Evolutionary conservation across 2,797 vertebrate genomes (phyloP), one percentile per base, ranked within the genome.

Genomic region (Eospalax fontanierii): DNA sequence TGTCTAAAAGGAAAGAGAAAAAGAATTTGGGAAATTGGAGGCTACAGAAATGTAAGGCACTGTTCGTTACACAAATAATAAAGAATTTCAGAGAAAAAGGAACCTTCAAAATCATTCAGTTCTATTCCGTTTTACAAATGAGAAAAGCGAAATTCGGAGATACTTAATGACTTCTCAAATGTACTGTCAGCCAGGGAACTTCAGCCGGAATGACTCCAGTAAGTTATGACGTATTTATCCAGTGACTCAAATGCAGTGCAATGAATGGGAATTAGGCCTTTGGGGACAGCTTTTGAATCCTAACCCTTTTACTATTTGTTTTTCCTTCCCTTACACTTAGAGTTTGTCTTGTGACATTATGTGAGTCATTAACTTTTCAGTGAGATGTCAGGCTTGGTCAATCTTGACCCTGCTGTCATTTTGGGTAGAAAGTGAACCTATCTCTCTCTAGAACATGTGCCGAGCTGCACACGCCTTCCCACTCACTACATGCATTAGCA

Each of bases 361-460:
- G 16, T 15, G n/a, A n/a, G 4, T 21, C 21, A 16, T 59, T 21
- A 59, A n/a, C 68, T 59, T 26, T 59, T 43, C 46, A 43, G n/a
- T 38, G 86, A 90, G 68, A 86, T 57, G 63, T 89, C 90, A 19
- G n/a, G 1, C 80, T 74, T 43, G 33, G 21, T 40, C 28, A 16
- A 3, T 16, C n/a, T 81, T 14, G 6, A 66, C 61, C n/a, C 5
- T 18, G 33, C 18, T 16, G 40, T 16, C 24, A 75, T 8, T 35
- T n/a, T 11, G 33, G 59, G 66, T n/a, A 30, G 30, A 15, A 10
- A 14, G 3, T 68, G 66, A 15, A 12, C 3, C 15, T 1, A 16
- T 7, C 0, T 21, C 16, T 19, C 0, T 9, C 35, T 8, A n/a
- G 16, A 43, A 50, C 24, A 2, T 46, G 30, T 0, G 9, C 19